A percentile compares a stretch with the other conserved stretches of the same genome.
phyloP scores from a whole-genome alignment of 2,113 vertebrate genomes.

The Oreochromis tanganicae region DNA sequence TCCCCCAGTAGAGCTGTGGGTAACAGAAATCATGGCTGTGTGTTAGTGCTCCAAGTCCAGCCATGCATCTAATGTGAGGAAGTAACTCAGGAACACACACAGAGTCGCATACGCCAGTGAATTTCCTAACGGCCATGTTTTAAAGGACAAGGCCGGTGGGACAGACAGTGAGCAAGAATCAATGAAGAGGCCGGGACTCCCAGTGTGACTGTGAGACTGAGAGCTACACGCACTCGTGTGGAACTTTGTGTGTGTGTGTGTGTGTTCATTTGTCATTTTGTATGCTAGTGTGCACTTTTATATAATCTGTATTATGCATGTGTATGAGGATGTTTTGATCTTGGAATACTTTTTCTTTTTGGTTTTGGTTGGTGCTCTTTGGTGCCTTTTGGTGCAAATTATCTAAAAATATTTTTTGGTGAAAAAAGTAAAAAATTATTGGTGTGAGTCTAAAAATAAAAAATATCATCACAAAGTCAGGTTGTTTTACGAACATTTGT shows the following conservation, averaged over 20 bases:
- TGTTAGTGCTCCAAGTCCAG: constrained; percentile 39
- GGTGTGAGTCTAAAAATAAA: background rate
- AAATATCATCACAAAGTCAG: background rate
- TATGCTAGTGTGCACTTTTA: background rate
- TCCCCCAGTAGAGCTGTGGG: constrained; percentile 17
- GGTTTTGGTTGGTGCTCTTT: fast-evolving
- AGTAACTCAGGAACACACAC: constrained; percentile 28
- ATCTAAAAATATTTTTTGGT: background rate
- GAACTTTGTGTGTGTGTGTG: background rate
- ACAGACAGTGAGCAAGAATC: constrained; percentile 63
- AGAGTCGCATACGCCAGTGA: constrained; percentile 12
- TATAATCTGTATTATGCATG: fast-evolving
- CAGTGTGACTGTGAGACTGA: constrained; percentile 1
- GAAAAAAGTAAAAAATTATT: background rate
- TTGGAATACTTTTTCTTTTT: background rate
- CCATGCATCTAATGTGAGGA: constrained; percentile 52
- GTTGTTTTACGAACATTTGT: background rate
- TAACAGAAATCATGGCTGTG: constrained; percentile 59
- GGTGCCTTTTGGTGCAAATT: background rate
- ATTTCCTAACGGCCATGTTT: constrained; percentile 47
- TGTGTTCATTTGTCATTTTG: background rate
- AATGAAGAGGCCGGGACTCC: constrained; percentile 45
- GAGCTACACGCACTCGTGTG: background rate
- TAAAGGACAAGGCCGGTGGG: constrained; percentile 68
- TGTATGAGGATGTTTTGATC: background rate